Conservation (phyloP, 2,888 invertebrate genomes). For the Acanthosepion esculentum region DNA sequence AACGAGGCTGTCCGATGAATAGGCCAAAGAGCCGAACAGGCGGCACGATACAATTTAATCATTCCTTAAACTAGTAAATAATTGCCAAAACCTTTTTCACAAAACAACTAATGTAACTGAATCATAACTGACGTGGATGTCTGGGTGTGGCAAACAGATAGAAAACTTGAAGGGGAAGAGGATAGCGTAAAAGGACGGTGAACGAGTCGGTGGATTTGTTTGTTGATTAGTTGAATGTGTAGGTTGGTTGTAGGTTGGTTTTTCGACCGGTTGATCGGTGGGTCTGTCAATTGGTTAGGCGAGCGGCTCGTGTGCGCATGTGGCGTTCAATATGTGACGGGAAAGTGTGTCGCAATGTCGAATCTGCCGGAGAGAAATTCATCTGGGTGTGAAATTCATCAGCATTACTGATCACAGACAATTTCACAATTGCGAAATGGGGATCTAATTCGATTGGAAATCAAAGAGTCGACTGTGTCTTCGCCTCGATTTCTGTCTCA, state of each 20-base stretch:
- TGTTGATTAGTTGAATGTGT: neutral
- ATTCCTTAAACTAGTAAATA: neutral
- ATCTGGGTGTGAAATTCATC: constrained; percentile 13
- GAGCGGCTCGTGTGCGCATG: neutral
- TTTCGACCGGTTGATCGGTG: neutral
- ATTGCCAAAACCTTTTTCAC: too few species aligned
- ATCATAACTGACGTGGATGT: too few species aligned
- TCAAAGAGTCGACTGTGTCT: neutral
- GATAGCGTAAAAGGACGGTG: neutral
- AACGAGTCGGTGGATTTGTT: neutral
- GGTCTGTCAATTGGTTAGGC: neutral
- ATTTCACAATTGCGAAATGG: constrained; percentile 21
- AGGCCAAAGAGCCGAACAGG: neutral
- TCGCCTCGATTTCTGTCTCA: neutral
- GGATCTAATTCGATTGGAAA: neutral
- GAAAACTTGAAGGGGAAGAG: too few species aligned
- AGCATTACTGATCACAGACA: constrained; percentile 33
- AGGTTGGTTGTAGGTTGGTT: neutral
- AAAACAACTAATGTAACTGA: too few species aligned
- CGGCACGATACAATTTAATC: neutral
- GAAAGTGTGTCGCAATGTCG: neutral
- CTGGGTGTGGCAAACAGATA: too few species aligned
- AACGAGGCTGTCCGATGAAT: neutral
- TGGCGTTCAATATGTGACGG: neutral
- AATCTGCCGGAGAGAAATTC: neutral